Evolutionary conservation across 2,113 vertebrate genomes (phyloP).

Genomic region (Coptodon rendalli): DNA sequence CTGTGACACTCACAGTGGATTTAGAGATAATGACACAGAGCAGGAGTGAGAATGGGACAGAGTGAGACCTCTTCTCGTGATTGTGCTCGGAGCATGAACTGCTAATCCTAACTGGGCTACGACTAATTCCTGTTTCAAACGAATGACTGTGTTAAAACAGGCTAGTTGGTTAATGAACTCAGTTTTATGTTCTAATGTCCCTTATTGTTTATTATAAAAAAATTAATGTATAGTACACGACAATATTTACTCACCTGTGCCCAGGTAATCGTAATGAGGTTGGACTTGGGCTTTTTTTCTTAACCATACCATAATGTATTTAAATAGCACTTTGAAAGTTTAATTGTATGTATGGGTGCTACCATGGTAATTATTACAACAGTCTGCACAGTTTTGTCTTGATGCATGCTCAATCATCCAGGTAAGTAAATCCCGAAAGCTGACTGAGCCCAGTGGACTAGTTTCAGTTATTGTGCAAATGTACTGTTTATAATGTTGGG

Average conservation of each 20-base stretch:
- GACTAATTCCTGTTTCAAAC: neutral
- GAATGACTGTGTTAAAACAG: neutral
- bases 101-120: neutral
- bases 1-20: neutral
- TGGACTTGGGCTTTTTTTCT: neutral
- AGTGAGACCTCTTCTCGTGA: neutral
- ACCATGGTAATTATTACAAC: neutral
- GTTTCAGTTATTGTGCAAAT: neutral
- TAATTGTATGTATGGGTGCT: neutral
- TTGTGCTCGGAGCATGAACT: neutral
- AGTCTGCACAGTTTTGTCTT: neutral
- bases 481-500: neutral
- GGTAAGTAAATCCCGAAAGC: neutral
- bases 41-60: neutral
- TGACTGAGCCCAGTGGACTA: neutral
- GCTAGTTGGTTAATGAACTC: neutral
- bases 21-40: neutral
- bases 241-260: neutral
- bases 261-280: neutral
- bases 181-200: neutral
- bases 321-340: neutral
- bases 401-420: neutral
- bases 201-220: neutral
- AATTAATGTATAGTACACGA: neutral
- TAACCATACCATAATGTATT: neutral